Percentiles rank a stretch among this genome's conserved stretches.
Evolutionary conservation across 2,113 vertebrate genomes (phyloP).

Genomic region (Seriola quinqueradiata): DNA sequence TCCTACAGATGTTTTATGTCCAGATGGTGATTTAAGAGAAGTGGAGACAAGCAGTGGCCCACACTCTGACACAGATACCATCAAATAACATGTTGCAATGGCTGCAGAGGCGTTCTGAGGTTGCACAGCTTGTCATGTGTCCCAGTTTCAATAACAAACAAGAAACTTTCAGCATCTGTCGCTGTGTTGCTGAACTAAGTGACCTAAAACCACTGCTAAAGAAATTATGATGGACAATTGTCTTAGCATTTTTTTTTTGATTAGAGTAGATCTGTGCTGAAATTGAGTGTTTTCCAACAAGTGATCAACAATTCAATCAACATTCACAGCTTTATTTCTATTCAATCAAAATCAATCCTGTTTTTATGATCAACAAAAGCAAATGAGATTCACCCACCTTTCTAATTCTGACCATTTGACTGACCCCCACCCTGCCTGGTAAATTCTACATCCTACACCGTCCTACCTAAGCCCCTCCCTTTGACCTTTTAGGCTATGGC

Average conservation of each 20-base stretch:
- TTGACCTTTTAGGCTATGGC: conserved; percentile 88
- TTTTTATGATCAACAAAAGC: not conserved
- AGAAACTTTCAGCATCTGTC: not conserved
- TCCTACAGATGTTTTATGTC: not conserved
- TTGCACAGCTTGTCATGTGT: not conserved
- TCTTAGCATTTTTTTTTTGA: no score
- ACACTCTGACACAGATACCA: not conserved
- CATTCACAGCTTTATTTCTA: not conserved
- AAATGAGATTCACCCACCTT: not conserved
- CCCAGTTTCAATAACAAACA: not conserved
- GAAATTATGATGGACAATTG: not conserved
- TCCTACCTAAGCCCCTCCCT: conserved; percentile 69
- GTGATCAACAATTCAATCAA: no score
- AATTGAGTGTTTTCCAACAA: not conserved
- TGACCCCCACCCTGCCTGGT: conserved; percentile 44
- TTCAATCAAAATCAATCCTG: not conserved
- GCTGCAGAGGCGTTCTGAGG: not conserved
- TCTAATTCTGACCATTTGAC: conserved; percentile 48
- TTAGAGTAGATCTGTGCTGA: not conserved
- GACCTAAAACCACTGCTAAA: not conserved
- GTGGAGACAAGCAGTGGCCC: not conserved
- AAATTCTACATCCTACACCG: conserved; percentile 47
- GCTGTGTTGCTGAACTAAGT: not conserved
- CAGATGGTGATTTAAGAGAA: conserved; percentile 6
- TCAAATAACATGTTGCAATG: not conserved